Conservation (phyloP, 2,797 vertebrate species). For the Siniperca undulata region DNA sequence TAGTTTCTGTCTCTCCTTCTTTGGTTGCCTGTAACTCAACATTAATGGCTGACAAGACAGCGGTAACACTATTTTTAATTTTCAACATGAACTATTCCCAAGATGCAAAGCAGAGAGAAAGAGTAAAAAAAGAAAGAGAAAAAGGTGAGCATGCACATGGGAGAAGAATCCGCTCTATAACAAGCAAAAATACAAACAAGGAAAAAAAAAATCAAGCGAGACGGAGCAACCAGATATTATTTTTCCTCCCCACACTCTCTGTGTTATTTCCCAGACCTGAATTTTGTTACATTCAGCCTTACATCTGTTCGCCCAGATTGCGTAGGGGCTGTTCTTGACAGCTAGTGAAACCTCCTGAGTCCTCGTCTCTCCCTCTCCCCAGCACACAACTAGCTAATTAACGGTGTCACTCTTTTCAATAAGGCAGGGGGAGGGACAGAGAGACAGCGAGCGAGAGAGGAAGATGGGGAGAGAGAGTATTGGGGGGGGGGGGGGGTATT, state of each 20-base stretch:
- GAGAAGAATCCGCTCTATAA: conserved; percentile 51
- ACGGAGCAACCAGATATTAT: conserved; percentile 60
- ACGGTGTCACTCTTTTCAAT: conserved; percentile 87
- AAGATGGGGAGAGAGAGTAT: conserved; percentile 13
- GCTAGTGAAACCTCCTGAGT: conserved; percentile 88
- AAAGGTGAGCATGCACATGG: conserved; percentile 44
- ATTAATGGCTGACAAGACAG: conserved; percentile 62
- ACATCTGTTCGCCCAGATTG: conserved; percentile 90
- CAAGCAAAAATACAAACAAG: conserved; percentile 60
- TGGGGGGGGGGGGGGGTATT: neutral
- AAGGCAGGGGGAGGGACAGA: conserved; percentile 67
- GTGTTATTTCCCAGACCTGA: conserved; percentile 88
- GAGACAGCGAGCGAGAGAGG: conserved; percentile 42
- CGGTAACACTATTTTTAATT: conserved; percentile 72
- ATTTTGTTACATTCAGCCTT: conserved; percentile 89
- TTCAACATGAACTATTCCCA: conserved; percentile 62
- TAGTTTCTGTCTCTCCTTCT: conserved; percentile 35
- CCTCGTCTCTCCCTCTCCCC: conserved; percentile 87
- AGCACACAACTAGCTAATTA: conserved; percentile 87
- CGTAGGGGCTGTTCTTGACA: conserved; percentile 91
- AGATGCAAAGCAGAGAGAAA: conserved; percentile 16
- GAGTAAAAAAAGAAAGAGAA: conserved; percentile 13
- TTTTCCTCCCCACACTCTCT: conserved; percentile 60
- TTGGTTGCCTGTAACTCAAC: conserved; percentile 50
- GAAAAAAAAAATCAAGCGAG: conserved; percentile 55